phyloP scores from a whole-genome alignment of 2,797 vertebrate genomes.

The Diplodus sargus region DNA sequence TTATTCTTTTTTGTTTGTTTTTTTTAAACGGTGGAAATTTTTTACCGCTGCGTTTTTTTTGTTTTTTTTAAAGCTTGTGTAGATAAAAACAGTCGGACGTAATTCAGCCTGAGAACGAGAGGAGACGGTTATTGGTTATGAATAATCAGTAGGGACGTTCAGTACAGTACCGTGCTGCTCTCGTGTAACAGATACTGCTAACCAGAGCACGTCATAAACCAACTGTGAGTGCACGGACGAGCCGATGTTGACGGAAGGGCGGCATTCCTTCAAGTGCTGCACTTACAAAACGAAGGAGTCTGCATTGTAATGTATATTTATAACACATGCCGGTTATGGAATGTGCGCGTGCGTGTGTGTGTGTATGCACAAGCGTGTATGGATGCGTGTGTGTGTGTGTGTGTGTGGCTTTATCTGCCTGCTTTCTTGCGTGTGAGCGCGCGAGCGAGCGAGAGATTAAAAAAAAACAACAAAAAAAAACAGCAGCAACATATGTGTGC shows the following conservation, averaged over 20 bases:
- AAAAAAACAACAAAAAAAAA: constrained; percentile 15
- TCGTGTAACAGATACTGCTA: constrained; percentile 61
- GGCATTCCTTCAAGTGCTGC: constrained; percentile 59
- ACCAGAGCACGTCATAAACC: constrained; percentile 67
- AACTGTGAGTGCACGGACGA: constrained; percentile 57
- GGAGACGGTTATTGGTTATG: constrained; percentile 57
- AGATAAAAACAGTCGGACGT: constrained; percentile 70
- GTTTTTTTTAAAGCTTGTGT: constrained; percentile 59
- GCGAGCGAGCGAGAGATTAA: background rate
- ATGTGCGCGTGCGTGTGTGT: constrained; percentile 51
- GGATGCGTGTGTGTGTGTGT: constrained; percentile 10
- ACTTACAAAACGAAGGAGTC: constrained; percentile 49
- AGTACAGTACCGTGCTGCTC: constrained; percentile 6
- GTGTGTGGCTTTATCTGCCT: constrained; percentile 37
- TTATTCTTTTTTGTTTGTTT: constrained; percentile 44
- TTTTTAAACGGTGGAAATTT: constrained; percentile 69
- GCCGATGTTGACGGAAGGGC: constrained; percentile 41
- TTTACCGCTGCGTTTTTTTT: constrained; percentile 60
- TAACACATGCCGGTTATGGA: constrained; percentile 71
- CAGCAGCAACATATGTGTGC: constrained; percentile 47
- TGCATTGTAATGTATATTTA: constrained; percentile 79
- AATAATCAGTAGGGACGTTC: constrained; percentile 49
- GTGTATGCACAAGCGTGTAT: constrained; percentile 10
- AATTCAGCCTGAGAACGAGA: constrained; percentile 52
- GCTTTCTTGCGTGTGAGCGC: constrained; percentile 21